phyloP scores from a whole-genome alignment of 2,797 vertebrate genomes.

The Sebastes umbrosus region DNA sequence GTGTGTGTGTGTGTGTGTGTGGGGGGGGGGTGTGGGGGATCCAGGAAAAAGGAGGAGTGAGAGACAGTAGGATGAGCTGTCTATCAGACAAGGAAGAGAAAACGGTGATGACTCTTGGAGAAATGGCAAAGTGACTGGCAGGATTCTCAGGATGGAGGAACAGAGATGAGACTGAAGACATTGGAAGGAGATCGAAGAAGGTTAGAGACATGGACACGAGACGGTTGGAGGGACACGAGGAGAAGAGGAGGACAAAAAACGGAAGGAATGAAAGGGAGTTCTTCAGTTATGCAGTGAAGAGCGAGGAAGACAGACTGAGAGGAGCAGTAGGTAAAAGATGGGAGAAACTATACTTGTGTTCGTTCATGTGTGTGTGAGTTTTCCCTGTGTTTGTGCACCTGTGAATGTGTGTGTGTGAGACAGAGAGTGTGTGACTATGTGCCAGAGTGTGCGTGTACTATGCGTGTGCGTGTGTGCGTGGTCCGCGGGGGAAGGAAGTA shows the following conservation, averaged over 20 bases:
- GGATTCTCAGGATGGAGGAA: conserved; percentile 1
- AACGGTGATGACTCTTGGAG: neutral
- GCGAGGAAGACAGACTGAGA: neutral
- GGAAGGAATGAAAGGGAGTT: neutral
- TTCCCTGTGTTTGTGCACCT: neutral
- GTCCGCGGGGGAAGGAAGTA: conserved; percentile 19
- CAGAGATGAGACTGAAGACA: neutral
- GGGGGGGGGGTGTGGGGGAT: neutral
- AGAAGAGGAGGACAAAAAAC: neutral
- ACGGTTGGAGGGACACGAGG: neutral
- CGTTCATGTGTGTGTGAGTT: neutral
- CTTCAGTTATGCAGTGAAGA: neutral
- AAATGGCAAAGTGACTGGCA: neutral
- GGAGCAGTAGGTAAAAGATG: conserved; percentile 7
- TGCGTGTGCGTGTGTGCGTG: neutral
- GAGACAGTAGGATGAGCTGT: neutral
- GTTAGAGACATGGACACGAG: neutral
- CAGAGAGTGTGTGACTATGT: neutral
- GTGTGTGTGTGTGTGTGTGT: neutral
- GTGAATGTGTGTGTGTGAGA: neutral
- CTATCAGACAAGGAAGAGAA: neutral
- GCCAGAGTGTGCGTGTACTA: neutral
- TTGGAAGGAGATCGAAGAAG: neutral
- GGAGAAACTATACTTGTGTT: conserved; percentile 13
- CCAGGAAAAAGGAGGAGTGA: neutral